phyloP scores from a whole-genome alignment of 2,888 invertebrate genomes.

The Syrphus vitripennis region DNA sequence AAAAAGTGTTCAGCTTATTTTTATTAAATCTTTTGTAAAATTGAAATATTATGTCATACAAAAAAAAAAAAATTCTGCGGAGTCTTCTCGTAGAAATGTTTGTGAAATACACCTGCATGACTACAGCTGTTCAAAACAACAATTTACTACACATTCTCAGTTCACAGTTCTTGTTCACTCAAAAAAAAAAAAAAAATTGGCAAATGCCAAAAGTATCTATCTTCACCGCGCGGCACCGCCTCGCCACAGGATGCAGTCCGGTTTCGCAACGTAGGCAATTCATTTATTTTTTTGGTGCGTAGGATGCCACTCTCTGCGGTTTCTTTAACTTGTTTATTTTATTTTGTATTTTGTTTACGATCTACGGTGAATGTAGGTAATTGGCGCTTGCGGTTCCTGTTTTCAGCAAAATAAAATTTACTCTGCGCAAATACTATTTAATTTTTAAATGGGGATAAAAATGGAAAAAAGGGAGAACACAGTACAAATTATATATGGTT shows the following conservation, averaged over 20 bases:
- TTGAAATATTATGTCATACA: too few species aligned
- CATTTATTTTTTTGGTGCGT: slow-evolving; percentile 63
- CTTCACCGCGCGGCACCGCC: not conserved
- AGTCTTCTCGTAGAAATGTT: not conserved
- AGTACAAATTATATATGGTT: slow-evolving; percentile 36
- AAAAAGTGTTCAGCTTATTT: too few species aligned
- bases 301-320: slow-evolving; percentile 43
- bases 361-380: slow-evolving; percentile 46
- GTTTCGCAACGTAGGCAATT: slow-evolving; percentile 50
- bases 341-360: not conserved
- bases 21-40: too few species aligned
- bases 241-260: not conserved
- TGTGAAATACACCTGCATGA: slow-evolving; percentile 2
- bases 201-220: slow-evolving; percentile 41
- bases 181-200: slow-evolving; percentile 5
- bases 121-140: slow-evolving; percentile 53
- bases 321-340: slow-evolving; percentile 4
- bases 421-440: slow-evolving; percentile 28
- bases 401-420: slow-evolving; percentile 17
- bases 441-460: not conserved
- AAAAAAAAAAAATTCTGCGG: not conserved
- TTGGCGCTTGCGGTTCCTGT: slow-evolving; percentile 46
- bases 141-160: slow-evolving; percentile 20
- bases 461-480: not conserved
- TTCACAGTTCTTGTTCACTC: slow-evolving; percentile 25